phyloP scores from a whole-genome alignment of 2,797 vertebrate species.

The Neosalanx taihuensis region DNA sequence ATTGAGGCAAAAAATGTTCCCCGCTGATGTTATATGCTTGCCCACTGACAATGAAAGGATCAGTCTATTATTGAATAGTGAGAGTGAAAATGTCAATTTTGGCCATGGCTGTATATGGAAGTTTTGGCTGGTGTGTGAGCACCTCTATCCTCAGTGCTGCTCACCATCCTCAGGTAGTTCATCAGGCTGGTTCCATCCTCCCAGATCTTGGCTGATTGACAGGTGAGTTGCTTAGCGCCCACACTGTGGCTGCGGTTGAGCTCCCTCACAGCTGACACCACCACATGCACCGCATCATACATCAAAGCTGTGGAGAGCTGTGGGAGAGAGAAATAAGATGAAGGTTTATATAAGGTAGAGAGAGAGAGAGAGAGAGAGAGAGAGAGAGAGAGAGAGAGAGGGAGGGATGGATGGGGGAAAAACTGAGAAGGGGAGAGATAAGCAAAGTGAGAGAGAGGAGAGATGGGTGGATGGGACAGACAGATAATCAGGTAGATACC shows the following conservation, averaged over 20 bases:
- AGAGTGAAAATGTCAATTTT: no score
- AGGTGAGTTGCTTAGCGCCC: slow-evolving; percentile 82
- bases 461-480: background rate
- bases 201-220: slow-evolving; percentile 85
- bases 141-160: slow-evolving; percentile 20
- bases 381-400: no score
- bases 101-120: background rate
- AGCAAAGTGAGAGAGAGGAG: background rate
- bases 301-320: slow-evolving; percentile 84
- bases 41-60: no score
- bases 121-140: background rate
- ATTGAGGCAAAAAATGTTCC: no score
- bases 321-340: no score
- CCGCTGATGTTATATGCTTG: no score
- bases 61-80: no score
- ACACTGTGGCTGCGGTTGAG: slow-evolving; percentile 88
- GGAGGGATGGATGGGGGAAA: background rate
- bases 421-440: background rate
- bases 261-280: slow-evolving; percentile 82
- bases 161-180: slow-evolving; percentile 89
- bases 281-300: slow-evolving; percentile 79
- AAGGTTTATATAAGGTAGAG: no score
- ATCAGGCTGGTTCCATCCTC: slow-evolving; percentile 87
- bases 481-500: background rate
- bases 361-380: no score